These are phyloP conservation scores for Mythimna impura DNA, from an alignment of 2,888 invertebrate genomes.

Conservation along the genomic window DNA sequence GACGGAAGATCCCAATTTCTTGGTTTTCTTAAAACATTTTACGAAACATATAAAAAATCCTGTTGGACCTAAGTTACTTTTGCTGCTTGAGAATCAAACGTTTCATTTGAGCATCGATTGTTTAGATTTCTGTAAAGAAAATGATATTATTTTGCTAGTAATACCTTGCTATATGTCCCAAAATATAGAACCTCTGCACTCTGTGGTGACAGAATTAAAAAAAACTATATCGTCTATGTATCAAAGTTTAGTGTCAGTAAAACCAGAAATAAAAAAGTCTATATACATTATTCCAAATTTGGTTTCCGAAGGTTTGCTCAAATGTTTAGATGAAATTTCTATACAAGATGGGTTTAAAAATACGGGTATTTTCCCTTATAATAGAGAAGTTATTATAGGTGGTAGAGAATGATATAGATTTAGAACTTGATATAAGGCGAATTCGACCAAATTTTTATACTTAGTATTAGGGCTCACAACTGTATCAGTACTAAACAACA, in stretches of 20 bases:
- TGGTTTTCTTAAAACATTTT: slow-evolving; percentile 21
- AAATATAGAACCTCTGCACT: slow-evolving; percentile 8
- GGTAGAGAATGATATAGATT: slow-evolving; percentile 1
- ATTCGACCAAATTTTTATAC: background rate
- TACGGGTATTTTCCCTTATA: slow-evolving; percentile 27
- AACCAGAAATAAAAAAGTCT: background rate
- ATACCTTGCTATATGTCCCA: slow-evolving; percentile 21
- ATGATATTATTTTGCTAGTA: slow-evolving; percentile 21
- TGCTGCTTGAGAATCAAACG: slow-evolving; percentile 6
- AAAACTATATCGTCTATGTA: background rate
- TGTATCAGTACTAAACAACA: too few relatives aligned
- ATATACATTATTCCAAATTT: slow-evolving; percentile 18
- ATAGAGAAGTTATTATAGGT: slow-evolving; percentile 22
- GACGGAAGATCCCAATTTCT: slow-evolving; percentile 1
- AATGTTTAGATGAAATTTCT: background rate
- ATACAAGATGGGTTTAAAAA: slow-evolving; percentile 23
- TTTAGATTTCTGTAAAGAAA: slow-evolving; percentile 18
- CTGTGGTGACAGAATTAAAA: background rate
- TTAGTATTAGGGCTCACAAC: background rate
- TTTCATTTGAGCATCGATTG: slow-evolving; percentile 19
- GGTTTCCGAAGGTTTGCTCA: background rate
- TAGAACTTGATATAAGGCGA: background rate
- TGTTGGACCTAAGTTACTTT: slow-evolving; percentile 9
- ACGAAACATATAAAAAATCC: background rate
- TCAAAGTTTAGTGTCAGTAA: background rate